These are phyloP conservation scores for Varanus salvator DNA, from an alignment of 2,113 vertebrate species.

Conservation along the genomic window DNA sequence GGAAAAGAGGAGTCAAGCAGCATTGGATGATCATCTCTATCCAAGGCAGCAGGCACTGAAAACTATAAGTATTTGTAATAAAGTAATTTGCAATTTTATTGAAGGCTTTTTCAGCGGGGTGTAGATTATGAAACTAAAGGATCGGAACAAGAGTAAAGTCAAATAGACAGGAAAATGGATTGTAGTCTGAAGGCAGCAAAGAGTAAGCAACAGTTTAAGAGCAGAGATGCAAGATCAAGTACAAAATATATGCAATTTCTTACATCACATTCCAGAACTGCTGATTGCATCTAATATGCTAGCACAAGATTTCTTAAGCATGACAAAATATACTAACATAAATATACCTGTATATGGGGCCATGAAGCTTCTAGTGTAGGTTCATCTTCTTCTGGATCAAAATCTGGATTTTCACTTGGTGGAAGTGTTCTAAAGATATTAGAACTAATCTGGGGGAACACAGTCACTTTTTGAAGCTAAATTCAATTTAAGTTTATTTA, in stretches of 20 bases:
- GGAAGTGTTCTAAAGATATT: conserved; percentile 98
- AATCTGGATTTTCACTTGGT: conserved; percentile 97
- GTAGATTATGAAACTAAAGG: neutral
- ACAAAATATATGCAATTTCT: neutral
- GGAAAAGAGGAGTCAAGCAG: neutral
- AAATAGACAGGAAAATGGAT: neutral
- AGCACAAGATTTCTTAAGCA: neutral
- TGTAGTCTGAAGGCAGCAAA: too few species aligned
- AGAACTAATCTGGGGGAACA: conserved; percentile 85
- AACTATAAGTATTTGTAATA: neutral
- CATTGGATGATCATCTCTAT: neutral
- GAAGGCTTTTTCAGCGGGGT: neutral
- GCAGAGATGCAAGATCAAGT: neutral
- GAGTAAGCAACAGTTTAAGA: too few species aligned
- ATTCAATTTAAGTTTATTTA: neutral
- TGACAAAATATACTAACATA: conserved; percentile 3
- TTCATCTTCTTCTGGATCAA: conserved; percentile 98
- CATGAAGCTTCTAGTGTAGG: conserved; percentile 96
- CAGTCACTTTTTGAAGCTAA: conserved; percentile 49
- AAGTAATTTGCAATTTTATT: neutral
- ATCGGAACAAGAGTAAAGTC: neutral
- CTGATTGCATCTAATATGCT: neutral
- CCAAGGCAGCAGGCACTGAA: too few species aligned
- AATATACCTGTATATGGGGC: conserved; percentile 95
- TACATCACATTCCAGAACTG: neutral